phyloP scores from a whole-genome alignment of 1,140 invertebrate species.

The Diprion similis region DNA sequence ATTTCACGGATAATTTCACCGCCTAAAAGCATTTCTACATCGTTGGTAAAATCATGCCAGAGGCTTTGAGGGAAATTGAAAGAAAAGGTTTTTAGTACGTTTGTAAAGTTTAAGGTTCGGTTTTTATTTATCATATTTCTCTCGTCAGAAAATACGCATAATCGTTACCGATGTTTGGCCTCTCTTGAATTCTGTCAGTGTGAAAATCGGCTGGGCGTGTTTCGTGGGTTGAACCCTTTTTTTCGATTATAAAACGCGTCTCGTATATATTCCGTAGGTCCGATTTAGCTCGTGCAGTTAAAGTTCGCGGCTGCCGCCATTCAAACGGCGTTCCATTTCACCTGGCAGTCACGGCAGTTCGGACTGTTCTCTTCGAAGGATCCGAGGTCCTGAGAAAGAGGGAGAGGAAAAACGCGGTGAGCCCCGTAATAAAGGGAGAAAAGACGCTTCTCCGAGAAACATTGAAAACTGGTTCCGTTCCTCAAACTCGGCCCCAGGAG shows the following conservation, averaged over 20 bases:
- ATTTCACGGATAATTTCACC: constrained; percentile 45
- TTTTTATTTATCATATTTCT: neutral
- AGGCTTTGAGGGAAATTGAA: constrained; percentile 4
- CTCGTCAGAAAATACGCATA: neutral
- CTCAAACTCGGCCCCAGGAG: constrained; percentile 25
- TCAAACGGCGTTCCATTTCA: neutral
- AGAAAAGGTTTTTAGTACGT: neutral
- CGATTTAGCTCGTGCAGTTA: neutral
- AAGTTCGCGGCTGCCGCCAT: neutral
- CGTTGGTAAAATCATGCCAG: constrained; percentile 4
- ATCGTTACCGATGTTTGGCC: neutral
- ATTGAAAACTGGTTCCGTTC: constrained; percentile 46
- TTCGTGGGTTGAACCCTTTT: neutral
- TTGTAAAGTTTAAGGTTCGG: neutral
- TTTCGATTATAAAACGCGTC: neutral
- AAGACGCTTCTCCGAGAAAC: constrained; percentile 31
- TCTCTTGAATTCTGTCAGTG: neutral
- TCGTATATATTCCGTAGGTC: neutral
- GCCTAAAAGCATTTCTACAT: neutral
- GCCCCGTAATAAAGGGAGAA: constrained; percentile 18
- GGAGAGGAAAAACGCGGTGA: constrained; percentile 15
- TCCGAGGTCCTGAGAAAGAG: constrained; percentile 39
- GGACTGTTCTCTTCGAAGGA: constrained; percentile 19
- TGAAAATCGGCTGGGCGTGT: constrained; percentile 1
- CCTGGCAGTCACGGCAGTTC: constrained; percentile 9